A percentile compares a stretch with the other conserved stretches of the same genome.
These are phyloP conservation scores for Syrmaticus mikado DNA, from an alignment of 2,113 vertebrate genomes.

Conservation along the genomic window DNA sequence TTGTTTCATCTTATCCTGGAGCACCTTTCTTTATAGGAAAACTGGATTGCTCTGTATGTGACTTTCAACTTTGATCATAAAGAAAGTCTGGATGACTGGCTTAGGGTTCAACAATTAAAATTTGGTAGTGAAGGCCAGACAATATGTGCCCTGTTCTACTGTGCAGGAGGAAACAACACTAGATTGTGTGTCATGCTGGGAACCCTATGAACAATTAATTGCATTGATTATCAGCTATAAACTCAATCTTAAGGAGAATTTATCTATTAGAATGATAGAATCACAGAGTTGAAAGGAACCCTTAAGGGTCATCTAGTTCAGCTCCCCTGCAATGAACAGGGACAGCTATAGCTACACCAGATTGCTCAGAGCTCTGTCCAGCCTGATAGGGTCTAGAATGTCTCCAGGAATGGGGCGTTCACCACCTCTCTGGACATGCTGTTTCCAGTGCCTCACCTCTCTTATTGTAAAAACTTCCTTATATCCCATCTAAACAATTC, in stretches of 20 bases:
- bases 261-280: too few relatives aligned
- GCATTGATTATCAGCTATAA: not conserved
- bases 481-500: too few relatives aligned
- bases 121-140: not conserved
- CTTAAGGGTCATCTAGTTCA: too few relatives aligned
- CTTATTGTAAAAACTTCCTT: too few relatives aligned
- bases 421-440: too few relatives aligned
- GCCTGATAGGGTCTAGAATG: too few relatives aligned
- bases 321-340: too few relatives aligned
- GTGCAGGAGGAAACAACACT: not conserved
- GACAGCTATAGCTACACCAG: too few relatives aligned
- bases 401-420: too few relatives aligned
- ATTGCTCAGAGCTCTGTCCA: too few relatives aligned
- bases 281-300: too few relatives aligned
- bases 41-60: not conserved
- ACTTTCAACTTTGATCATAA: not conserved
- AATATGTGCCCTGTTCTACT: not conserved
- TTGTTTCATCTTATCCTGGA: not conserved
- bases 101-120: not conserved
- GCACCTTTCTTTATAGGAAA: not conserved
- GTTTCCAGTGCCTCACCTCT: too few relatives aligned
- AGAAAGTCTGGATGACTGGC: not conserved
- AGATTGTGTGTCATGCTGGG: not conserved
- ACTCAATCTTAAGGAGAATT: not conserved
- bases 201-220: not conserved